These are phyloP conservation scores for Dryas iulia DNA, from an alignment of 1,140 invertebrate species.

Conservation along the genomic window DNA sequence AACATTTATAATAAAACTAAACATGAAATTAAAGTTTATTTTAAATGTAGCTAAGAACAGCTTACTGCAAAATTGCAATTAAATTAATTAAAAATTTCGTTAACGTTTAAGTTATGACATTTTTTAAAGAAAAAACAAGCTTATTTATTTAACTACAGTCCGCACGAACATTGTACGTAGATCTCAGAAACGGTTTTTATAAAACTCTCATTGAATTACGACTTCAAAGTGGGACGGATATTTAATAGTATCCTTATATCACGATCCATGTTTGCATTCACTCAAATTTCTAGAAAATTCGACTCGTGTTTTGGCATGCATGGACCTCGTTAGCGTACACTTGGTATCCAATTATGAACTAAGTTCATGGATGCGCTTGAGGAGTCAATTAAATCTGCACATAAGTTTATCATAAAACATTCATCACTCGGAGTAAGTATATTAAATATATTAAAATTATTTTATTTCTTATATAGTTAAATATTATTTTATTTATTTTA, in stretches of 20 bases:
- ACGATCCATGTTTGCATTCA: constrained; percentile 36
- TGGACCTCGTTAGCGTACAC: constrained; percentile 53
- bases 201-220: background rate
- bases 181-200: background rate
- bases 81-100: no score
- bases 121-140: background rate
- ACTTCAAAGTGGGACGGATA: background rate
- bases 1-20: no score
- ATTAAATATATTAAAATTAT: no score
- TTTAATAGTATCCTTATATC: constrained; percentile 31
- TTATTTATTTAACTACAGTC: background rate
- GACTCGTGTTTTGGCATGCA: constrained; percentile 54
- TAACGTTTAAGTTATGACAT: background rate
- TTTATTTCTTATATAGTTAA: no score
- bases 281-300: constrained; percentile 38
- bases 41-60: no score
- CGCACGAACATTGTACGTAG: background rate
- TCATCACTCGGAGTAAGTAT: background rate
- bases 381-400: constrained; percentile 51
- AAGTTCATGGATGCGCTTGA: constrained; percentile 44
- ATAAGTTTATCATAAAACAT: constrained; percentile 38
- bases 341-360: constrained; percentile 51
- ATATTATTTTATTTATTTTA: no score
- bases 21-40: no score
- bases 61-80: background rate